Base-by-base conservation (phyloP, 2,113 vertebrate species). In the Lepidothrix coronata region DNA sequence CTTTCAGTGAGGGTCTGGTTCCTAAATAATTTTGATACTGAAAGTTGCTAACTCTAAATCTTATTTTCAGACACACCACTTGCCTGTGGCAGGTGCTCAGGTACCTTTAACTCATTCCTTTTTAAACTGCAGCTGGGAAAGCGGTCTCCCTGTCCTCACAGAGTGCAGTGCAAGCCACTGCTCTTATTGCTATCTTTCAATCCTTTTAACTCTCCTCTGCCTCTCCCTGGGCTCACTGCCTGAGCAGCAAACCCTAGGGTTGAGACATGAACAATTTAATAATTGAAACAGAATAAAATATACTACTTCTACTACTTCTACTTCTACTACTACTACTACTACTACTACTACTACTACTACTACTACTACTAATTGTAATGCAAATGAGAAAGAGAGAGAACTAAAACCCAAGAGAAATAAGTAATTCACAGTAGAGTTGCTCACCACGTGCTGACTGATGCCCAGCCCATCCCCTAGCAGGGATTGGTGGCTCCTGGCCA, bases 371-470 rank as follows among this genome's bases (percentile, higher is more conserved):
- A 35, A 18, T 15, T 35, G 76, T 10, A 51, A 23, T 33, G 31
- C 51, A 41, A 80, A 73, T 31, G 31, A 74, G 71, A 73, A 12
- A 61, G 8, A 1, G 8, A 25, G 28, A 46, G n/a, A 43, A 55
- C 57, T 41, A 31, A 57, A 37, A 27, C 35, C 4, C 21, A 51
- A n/a, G 27, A 7, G 49, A 65, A 66, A 66, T 6, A 33, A 58
- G 1, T 11, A 27, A 80, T 37, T 66, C 43, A 33, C 35, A 37
- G 51, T 9, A 51, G 14, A 51, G 30, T 5, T 57, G 31, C 25
- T 66, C 12, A 35, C 17, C 31, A 39, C 6, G 3, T 0, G 0
- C 43, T 49, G 41, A 19, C 6, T 22, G 43, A 79, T 57, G 58
- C 41, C 43, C 49, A 65, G 4, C 21, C 46, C 1, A 2, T 39